phyloP scores from a whole-genome alignment of 2,888 invertebrate genomes.

The Oegoconia quadripuncta region DNA sequence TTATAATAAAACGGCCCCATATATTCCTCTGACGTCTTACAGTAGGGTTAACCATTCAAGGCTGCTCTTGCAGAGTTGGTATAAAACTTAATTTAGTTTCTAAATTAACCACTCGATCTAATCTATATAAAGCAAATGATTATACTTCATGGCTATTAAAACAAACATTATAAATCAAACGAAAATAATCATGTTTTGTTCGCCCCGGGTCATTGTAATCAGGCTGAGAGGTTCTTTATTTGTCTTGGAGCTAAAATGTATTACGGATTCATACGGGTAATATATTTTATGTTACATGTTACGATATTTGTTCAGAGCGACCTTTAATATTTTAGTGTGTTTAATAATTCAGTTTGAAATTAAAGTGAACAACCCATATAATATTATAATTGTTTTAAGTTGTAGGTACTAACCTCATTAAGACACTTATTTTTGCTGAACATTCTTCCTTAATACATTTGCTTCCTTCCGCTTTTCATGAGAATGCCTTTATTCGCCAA shows the following conservation, averaged over 20 bases:
- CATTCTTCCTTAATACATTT: too few species aligned
- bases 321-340: too few species aligned
- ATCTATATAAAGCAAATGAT: conserved; percentile 50
- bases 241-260: conserved; percentile 42
- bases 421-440: too few species aligned
- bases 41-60: conserved; percentile 27
- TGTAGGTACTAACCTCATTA: too few species aligned
- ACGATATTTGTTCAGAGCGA: too few species aligned
- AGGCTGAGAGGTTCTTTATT: conserved; percentile 50
- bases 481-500: too few species aligned
- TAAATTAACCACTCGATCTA: conserved; percentile 17
- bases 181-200: conserved; percentile 68
- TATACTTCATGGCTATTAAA: conserved; percentile 55
- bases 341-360: too few species aligned
- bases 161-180: conserved; percentile 66
- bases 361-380: too few species aligned
- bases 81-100: conserved; percentile 27
- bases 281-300: too few species aligned
- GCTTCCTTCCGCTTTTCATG: too few species aligned
- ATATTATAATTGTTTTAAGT: too few species aligned
- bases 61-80: conserved; percentile 13
- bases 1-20: conserved; percentile 45
- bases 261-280: conserved; percentile 23
- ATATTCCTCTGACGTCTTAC: conserved; percentile 35
- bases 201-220: conserved; percentile 70